Evolutionary conservation across 2,888 invertebrate genomes (phyloP).

Genomic region (Encarsia formosa): DNA sequence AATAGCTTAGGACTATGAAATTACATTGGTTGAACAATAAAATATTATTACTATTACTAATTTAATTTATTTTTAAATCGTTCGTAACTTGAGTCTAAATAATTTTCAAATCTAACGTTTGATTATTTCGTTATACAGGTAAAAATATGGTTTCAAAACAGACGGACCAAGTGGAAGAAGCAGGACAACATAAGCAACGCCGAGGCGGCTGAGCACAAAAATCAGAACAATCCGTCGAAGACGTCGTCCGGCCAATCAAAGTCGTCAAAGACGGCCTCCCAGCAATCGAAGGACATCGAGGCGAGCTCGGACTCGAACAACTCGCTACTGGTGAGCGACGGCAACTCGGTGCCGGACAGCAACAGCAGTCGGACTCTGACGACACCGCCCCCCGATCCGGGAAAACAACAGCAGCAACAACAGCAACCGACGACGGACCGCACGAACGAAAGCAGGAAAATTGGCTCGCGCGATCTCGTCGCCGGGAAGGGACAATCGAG

Average conservation of each 20-base stretch:
- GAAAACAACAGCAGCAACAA: no score
- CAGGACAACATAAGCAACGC: slow-evolving; percentile 88
- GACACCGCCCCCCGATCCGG: slow-evolving; percentile 20
- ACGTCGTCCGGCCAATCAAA: not conserved
- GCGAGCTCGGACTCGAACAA: slow-evolving; percentile 38
- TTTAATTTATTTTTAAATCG: no score
- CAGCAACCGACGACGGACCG: not conserved
- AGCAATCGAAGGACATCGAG: slow-evolving; percentile 25
- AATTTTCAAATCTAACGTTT: no score
- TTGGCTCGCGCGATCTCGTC: slow-evolving; percentile 32
- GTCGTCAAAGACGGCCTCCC: not conserved
- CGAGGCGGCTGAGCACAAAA: slow-evolving; percentile 81
- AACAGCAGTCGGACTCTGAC: slow-evolving; percentile 29
- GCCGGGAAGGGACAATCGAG: slow-evolving; percentile 34
- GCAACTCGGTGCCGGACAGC: slow-evolving; percentile 33
- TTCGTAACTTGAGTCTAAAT: no score
- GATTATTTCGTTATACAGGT: slow-evolving; percentile 63
- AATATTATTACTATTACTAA: no score
- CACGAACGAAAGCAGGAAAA: slow-evolving; percentile 24
- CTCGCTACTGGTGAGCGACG: slow-evolving; percentile 35
- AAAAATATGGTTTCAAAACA: slow-evolving; percentile 88
- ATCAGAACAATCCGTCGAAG: slow-evolving; percentile 39
- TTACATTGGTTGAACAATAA: no score
- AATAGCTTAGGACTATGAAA: no score
- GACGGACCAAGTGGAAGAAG: slow-evolving; percentile 83